Base-by-base conservation (phyloP, 2,888 invertebrate species). In the Sympetrum striolatum region DNA sequence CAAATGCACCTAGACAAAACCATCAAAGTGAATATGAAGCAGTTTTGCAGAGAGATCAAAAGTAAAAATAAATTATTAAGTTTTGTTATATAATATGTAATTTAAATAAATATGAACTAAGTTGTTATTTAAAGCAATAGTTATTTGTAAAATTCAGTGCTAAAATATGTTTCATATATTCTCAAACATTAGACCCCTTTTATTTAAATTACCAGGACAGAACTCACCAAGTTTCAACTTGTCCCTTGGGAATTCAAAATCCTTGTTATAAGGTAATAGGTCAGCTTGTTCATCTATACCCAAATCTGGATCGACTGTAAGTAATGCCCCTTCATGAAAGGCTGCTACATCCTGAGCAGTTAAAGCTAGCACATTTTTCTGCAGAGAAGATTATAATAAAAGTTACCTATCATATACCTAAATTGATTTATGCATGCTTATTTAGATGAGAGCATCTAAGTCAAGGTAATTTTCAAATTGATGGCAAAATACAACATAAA, bases 261-360 rank as follows among this genome's bases (percentile, higher is more conserved):
- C 79, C 18, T 39, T 64, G 60, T 91, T 90, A 39, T 91, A 91
- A 10, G 91, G 91, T 73, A 91, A 44, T 39, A 90, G 73, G 18
- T 91, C 91, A 48, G 90, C 90, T 90, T 91, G 91, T 25, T 91
- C 80, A 79, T 91, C 90, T 12, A 90, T 58, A 10, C 44, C 90
- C 35, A 90, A 31, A 15, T 81, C 60, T 64, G 82, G 82, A 73
- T 90, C 90, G 8, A 90, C 81, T 58, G 58, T 90, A 18, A 81
- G 81, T 18, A 81, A 25, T 44, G 81, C 81, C 39, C 90, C 90
- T 22, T 90, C 90, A 48, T 81, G 82, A 73, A 90, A 90, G 5
- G 60, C 64, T n/a, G 39, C 39, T n/a, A 90, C 82, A 64, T 90
- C 90, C n/a, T 90, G 90, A 31, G 90, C 64, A 22, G 73, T 90